Percentiles rank a stretch among this genome's conserved stretches.
Evolutionary conservation across 2,888 invertebrate species (phyloP).

Genomic region (Aleiodes leptofemur): DNA sequence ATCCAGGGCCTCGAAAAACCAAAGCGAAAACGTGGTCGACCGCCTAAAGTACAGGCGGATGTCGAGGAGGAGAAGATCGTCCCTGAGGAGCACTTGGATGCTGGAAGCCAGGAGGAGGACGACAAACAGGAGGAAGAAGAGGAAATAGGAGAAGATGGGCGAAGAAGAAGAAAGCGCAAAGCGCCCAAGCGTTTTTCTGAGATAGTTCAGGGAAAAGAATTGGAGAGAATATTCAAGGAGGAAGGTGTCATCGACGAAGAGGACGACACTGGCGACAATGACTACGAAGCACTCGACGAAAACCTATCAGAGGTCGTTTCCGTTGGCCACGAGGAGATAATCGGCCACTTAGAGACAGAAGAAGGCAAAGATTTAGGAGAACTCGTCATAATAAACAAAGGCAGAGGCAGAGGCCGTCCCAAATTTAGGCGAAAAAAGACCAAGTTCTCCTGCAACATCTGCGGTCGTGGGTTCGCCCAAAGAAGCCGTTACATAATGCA

Average conservation of each 20-base stretch:
- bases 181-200: conserved; percentile 79
- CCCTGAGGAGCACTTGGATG: conserved; percentile 71
- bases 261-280: conserved; percentile 70
- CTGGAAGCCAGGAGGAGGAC: conserved; percentile 68
- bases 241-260: conserved; percentile 84
- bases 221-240: conserved; percentile 84
- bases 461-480: conserved; percentile 77
- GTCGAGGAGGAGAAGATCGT: conserved; percentile 55
- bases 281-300: conserved; percentile 61
- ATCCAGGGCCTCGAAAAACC: conserved; percentile 82
- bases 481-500: conserved; percentile 75
- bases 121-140: conserved; percentile 72
- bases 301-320: conserved; percentile 45
- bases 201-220: conserved; percentile 82
- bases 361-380: conserved; percentile 80
- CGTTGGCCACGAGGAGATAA: conserved; percentile 76
- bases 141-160: conserved; percentile 77
- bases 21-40: conserved; percentile 83
- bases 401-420: conserved; percentile 78
- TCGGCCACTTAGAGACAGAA: conserved; percentile 82
- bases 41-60: conserved; percentile 78
- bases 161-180: conserved; percentile 80
- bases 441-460: conserved; percentile 77
- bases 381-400: conserved; percentile 79
- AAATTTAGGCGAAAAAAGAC: conserved; percentile 74